Percentiles rank a stretch among this genome's conserved stretches.
phyloP scores from a whole-genome alignment of 2,113 vertebrate species.

The Microcebus murinus region DNA sequence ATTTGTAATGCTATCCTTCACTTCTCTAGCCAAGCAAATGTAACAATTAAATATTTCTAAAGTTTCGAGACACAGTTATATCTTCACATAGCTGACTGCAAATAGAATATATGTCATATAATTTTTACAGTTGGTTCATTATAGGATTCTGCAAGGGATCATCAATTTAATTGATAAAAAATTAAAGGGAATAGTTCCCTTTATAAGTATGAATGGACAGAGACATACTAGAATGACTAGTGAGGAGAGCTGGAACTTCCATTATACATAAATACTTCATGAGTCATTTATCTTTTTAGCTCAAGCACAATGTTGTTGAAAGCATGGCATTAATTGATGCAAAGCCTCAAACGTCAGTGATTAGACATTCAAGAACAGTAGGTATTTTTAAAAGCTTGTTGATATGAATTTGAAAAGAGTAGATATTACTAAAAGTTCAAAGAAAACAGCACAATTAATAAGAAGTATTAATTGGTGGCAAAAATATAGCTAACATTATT shows the following conservation, averaged over 20 bases:
- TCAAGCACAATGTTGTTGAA: not conserved
- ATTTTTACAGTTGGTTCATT: not conserved
- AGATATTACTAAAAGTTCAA: not conserved
- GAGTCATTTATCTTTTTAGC: conserved; percentile 7
- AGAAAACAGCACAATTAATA: not conserved
- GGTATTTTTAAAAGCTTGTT: not conserved
- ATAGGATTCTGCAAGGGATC: not conserved
- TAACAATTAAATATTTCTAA: not conserved
- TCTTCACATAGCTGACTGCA: not conserved
- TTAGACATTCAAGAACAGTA: not conserved
- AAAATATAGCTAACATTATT: not conserved
- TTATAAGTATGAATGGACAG: not conserved
- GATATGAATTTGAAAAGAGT: not conserved
- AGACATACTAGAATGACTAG: not conserved
- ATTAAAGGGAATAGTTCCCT: not conserved
- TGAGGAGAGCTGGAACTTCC: not conserved
- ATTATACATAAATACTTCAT: not conserved
- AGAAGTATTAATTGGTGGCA: not conserved
- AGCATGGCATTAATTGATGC: not conserved
- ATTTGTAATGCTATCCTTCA: not conserved
- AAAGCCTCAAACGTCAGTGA: conserved; percentile 2
- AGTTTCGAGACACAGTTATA: not conserved
- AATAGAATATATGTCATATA: not conserved
- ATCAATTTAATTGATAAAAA: not conserved
- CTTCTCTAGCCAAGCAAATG: not conserved